Evolutionary conservation across 2,888 invertebrate genomes (phyloP).

Genomic region (Allygus modestus): DNA sequence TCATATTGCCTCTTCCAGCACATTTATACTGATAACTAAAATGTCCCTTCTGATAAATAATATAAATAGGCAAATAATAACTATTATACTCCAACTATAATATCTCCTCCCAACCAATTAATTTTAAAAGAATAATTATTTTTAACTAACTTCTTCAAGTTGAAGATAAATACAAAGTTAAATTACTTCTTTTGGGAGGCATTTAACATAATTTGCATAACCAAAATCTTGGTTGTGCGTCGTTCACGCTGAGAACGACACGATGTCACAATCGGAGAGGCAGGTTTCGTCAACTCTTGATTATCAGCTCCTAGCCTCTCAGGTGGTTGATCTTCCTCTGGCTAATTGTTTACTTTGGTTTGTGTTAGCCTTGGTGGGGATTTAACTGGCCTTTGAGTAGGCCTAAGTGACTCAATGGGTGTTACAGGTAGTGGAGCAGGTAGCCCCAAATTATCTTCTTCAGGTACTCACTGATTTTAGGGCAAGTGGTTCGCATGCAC

Average conservation of each 20-base stretch:
- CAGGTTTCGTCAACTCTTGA: background rate
- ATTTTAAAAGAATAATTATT: background rate
- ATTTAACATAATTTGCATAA: slow-evolving; percentile 1
- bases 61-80: background rate
- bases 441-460: background rate
- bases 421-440: background rate
- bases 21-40: too few relatives aligned
- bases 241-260: slow-evolving; percentile 29
- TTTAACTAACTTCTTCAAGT: background rate
- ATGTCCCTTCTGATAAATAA: too few relatives aligned
- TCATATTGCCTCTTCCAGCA: too few relatives aligned
- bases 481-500: slow-evolving; percentile 16
- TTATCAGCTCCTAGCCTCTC: background rate
- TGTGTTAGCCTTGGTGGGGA: background rate
- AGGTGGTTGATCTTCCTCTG: background rate
- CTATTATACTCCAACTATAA: background rate
- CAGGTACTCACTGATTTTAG: background rate
- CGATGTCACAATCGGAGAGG: background rate
- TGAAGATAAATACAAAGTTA: background rate
- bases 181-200: background rate
- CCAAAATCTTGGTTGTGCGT: background rate
- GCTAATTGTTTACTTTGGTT: background rate
- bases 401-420: background rate
- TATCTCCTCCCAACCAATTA: background rate
- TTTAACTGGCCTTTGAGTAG: background rate